Evolutionary conservation across 2,113 vertebrate species (phyloP).

Genomic region (Anolis carolinensis): DNA sequence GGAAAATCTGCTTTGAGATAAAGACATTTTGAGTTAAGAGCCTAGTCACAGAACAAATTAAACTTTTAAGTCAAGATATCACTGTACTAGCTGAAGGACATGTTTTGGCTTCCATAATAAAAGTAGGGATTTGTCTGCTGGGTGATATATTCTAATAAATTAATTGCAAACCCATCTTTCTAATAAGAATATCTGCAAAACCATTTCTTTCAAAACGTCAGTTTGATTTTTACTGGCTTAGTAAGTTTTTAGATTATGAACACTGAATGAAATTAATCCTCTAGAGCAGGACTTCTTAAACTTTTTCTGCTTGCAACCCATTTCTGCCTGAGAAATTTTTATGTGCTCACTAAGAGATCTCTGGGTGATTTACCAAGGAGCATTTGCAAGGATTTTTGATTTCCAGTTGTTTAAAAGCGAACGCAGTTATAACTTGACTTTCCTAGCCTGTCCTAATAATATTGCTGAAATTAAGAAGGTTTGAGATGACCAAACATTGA

Average conservation of each 20-base stretch:
- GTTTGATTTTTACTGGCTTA: slow-evolving; percentile 63
- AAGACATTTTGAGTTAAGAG: no score
- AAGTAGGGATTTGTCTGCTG: slow-evolving; percentile 34
- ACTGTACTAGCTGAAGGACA: slow-evolving; percentile 8
- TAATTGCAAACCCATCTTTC: slow-evolving; percentile 62
- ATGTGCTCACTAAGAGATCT: not conserved
- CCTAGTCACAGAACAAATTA: no score
- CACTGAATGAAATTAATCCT: not conserved
- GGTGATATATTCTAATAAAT: slow-evolving; percentile 61
- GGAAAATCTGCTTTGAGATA: no score
- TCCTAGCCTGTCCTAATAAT: not conserved
- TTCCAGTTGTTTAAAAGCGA: not conserved
- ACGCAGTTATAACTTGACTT: not conserved
- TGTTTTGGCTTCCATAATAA: slow-evolving; percentile 66
- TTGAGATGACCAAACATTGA: not conserved
- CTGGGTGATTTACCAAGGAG: not conserved
- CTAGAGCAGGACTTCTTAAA: not conserved
- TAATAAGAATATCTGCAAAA: not conserved
- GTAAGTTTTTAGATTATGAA: slow-evolving; percentile 48
- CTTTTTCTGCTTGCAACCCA: no score
- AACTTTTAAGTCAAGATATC: no score
- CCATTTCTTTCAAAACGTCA: slow-evolving; percentile 55
- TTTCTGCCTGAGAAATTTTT: no score
- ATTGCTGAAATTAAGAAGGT: not conserved
- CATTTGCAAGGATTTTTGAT: not conserved